These are phyloP conservation scores for Atta colombica DNA, from an alignment of 1,140 invertebrate genomes.

Conservation along the genomic window DNA sequence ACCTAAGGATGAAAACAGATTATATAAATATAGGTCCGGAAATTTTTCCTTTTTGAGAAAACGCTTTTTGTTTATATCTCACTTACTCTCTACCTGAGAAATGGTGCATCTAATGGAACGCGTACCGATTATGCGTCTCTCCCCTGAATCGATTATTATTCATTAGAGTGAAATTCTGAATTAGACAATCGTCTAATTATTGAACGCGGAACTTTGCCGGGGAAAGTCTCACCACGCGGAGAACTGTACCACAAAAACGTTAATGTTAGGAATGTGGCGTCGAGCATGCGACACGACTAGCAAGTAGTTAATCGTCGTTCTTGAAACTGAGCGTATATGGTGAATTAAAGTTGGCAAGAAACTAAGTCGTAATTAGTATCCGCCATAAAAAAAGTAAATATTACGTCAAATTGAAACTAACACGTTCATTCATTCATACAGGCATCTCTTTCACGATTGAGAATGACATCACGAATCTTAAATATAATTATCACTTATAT, in stretches of 20 bases:
- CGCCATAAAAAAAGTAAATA: conserved; percentile 18
- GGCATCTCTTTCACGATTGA: background rate
- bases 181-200: conserved; percentile 58
- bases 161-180: conserved; percentile 67
- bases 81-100: background rate
- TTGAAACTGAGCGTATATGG: background rate
- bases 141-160: conserved; percentile 52
- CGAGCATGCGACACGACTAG: conserved; percentile 26
- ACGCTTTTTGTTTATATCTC: too few species aligned
- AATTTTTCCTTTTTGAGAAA: too few species aligned
- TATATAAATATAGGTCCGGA: too few species aligned
- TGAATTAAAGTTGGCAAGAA: background rate
- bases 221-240: conserved; percentile 46
- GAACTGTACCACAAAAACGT: conserved; percentile 37
- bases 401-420: conserved; percentile 11
- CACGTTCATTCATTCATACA: background rate
- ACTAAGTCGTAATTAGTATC: conserved; percentile 37
- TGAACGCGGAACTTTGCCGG: conserved; percentile 31
- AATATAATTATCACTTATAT: background rate
- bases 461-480: background rate
- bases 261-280: conserved; percentile 45
- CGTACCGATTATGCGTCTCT: background rate
- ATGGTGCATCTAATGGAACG: conserved; percentile 33
- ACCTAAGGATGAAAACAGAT: too few species aligned
- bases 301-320: conserved; percentile 39